phyloP scores from a whole-genome alignment of 37 sponge, comb jelly and placozoan genomes.

The Axinella damicornis region DNA sequence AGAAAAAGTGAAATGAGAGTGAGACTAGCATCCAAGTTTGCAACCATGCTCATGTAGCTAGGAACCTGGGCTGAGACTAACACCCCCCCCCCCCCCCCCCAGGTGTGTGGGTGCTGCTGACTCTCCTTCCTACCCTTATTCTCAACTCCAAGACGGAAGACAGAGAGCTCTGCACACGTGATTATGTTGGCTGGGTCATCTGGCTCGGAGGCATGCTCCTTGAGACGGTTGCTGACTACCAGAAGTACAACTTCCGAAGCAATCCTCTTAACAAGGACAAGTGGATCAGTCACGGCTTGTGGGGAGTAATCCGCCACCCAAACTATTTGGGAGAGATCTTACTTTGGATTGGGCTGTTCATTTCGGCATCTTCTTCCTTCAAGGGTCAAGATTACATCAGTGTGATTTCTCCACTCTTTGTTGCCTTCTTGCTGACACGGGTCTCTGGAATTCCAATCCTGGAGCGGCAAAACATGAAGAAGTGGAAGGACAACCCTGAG shows the following conservation, averaged over 20 bases:
- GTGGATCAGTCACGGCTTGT: constrained; percentile 89
- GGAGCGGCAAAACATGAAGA: constrained; percentile 71
- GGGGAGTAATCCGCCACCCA: constrained; percentile 90
- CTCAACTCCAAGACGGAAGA: constrained; percentile 75
- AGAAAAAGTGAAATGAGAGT: too few relatives aligned
- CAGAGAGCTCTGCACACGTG: constrained; percentile 51
- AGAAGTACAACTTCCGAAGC: constrained; percentile 84
- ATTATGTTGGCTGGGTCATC: constrained; percentile 88
- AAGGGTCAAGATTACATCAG: constrained; percentile 61
- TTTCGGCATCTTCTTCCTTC: constrained; percentile 90
- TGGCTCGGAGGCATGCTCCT: constrained; percentile 83
- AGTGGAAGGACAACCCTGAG: constrained; percentile 80
- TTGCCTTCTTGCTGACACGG: constrained; percentile 67
- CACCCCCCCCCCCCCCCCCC: too few relatives aligned
- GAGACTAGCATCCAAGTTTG: too few relatives aligned
- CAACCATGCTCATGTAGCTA: too few relatives aligned
- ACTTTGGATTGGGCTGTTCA: constrained; percentile 91
- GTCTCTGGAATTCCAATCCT: constrained; percentile 91
- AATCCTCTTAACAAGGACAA: constrained; percentile 79
- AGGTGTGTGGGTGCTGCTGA: constrained; percentile 90
- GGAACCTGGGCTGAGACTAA: too few relatives aligned
- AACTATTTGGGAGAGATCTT: constrained; percentile 98
- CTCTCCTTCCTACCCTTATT: constrained; percentile 85
- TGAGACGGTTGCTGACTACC: constrained; percentile 89
- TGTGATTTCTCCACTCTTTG: constrained; percentile 78